A percentile compares a stretch with the other conserved stretches of the same genome.
Evolutionary conservation across 2,888 invertebrate genomes (phyloP).

Genomic region (Microplitis manilae): DNA sequence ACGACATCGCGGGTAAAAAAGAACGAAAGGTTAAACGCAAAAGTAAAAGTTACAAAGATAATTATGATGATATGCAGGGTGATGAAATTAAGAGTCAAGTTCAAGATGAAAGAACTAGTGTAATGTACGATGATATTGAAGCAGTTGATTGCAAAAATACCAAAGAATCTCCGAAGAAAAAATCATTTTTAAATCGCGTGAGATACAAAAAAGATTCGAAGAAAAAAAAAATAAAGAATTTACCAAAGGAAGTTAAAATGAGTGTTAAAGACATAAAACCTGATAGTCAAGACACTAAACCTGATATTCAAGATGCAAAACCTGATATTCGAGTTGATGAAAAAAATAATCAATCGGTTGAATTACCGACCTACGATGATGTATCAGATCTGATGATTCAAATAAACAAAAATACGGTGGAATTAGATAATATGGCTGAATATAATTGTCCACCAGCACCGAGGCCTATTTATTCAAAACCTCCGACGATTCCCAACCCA

Average conservation of each 20-base stretch:
- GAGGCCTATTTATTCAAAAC: slow-evolving; percentile 58
- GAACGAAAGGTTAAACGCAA: neutral
- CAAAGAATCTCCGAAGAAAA: slow-evolving; percentile 55
- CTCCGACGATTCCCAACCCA: slow-evolving; percentile 43
- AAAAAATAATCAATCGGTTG: slow-evolving; percentile 17
- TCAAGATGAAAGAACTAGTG: slow-evolving; percentile 13
- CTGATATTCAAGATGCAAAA: slow-evolving; percentile 1
- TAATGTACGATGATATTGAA: slow-evolving; percentile 53
- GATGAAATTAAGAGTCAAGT: neutral
- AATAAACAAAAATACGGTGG: slow-evolving; percentile 24
- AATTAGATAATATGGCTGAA: slow-evolving; percentile 52
- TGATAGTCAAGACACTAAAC: neutral
- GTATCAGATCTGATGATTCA: slow-evolving; percentile 43
- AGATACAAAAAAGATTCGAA: slow-evolving; percentile 55
- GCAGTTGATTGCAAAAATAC: slow-evolving; percentile 24
- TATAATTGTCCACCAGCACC: slow-evolving; percentile 65
- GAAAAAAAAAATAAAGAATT: slow-evolving; percentile 36
- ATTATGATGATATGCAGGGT: slow-evolving; percentile 57
- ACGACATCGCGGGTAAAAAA: slow-evolving; percentile 23
- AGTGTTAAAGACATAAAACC: neutral
- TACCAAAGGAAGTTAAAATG: neutral
- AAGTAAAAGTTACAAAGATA: slow-evolving; percentile 39
- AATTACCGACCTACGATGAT: slow-evolving; percentile 58
- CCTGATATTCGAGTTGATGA: slow-evolving; percentile 22
- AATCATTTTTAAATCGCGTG: slow-evolving; percentile 62